Percentiles rank a stretch among this genome's conserved stretches.
Conservation (phyloP, 2,113 vertebrate species). For the Zosterops japonicus region DNA sequence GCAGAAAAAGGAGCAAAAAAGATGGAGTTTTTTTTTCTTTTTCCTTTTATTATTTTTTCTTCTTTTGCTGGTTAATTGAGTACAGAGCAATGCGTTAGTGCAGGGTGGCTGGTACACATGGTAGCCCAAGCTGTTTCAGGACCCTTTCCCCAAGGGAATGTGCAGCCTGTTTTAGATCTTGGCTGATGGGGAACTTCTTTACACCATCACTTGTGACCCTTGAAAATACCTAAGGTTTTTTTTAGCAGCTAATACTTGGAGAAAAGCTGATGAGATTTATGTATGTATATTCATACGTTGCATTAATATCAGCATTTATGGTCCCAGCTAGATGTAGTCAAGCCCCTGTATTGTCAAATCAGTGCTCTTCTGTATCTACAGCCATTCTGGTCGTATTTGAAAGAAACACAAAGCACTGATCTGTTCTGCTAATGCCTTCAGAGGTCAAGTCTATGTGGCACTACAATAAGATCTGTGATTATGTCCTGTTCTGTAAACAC, state of each 20-base stretch:
- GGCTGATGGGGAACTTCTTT: neutral
- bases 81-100: neutral
- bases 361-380: neutral
- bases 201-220: neutral
- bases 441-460: neutral
- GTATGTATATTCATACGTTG: neutral
- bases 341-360: neutral
- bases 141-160: neutral
- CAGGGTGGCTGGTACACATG: fast-evolving
- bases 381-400: neutral
- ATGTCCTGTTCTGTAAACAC: slow-evolving; percentile 55
- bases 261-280: neutral
- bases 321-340: neutral
- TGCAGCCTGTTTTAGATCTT: fast-evolving
- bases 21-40: neutral
- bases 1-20: neutral
- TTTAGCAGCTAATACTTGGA: neutral
- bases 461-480: neutral
- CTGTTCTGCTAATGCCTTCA: neutral
- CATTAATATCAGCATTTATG: neutral
- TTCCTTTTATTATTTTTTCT: neutral
- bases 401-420: neutral
- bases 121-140: neutral
- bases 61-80: neutral
- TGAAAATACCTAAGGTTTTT: neutral